Evolutionary conservation across 2,113 vertebrate species (phyloP).

Genomic region (Nesogale talazaci): DNA sequence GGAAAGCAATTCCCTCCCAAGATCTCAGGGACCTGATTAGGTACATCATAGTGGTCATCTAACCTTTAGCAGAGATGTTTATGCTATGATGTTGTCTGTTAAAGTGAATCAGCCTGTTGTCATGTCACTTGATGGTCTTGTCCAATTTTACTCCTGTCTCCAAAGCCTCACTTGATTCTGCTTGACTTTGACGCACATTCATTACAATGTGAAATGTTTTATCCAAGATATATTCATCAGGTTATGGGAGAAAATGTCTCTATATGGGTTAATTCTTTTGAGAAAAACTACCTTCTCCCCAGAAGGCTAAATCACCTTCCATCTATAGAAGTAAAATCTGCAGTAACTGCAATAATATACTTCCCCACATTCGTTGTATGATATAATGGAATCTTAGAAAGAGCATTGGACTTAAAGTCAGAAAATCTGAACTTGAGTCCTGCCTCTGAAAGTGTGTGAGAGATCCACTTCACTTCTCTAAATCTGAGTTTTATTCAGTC

Average conservation of each 20-base stretch:
- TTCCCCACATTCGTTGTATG: not conserved
- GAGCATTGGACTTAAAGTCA: not conserved
- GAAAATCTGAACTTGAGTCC: slow-evolving; percentile 20
- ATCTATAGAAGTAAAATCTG: slow-evolving; percentile 3
- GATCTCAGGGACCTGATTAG: not conserved
- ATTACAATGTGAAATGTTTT: slow-evolving; percentile 12
- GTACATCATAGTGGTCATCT: not conserved
- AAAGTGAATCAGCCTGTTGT: not conserved
- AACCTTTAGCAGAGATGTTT: not conserved
- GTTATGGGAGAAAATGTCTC: slow-evolving; percentile 23
- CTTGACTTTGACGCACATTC: slow-evolving; percentile 9
- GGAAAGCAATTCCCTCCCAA: not conserved
- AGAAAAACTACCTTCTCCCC: not conserved
- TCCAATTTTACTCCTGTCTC: too few species aligned
- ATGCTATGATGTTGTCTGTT: not conserved
- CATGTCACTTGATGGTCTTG: not conserved
- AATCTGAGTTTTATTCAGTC: not conserved
- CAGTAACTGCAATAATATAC: not conserved
- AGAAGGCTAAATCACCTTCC: not conserved
- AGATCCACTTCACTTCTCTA: not conserved
- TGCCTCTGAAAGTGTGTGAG: not conserved
- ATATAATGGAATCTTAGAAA: slow-evolving; percentile 4
- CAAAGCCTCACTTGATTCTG: slow-evolving; percentile 15
- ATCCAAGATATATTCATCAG: slow-evolving; percentile 57
- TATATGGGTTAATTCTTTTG: not conserved